Base-by-base conservation (phyloP, 1,140 invertebrate species). In the Drosophila seguyi region DNA sequence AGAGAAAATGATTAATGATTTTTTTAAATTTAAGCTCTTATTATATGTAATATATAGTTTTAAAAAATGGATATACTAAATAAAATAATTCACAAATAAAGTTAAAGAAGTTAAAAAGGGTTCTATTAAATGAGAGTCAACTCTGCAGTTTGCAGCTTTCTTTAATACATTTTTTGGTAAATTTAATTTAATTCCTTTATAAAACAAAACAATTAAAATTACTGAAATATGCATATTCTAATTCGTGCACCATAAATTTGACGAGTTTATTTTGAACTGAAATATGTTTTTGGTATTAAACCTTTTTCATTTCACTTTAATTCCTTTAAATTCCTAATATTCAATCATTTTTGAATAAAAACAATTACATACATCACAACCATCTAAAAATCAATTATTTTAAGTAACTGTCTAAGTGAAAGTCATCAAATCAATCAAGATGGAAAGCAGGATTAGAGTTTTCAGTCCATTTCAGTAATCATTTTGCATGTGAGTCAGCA, bases 401-500 rank as follows among this genome's bases (percentile, higher is more conserved):
- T 38, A 38, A 38, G 59, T 47, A 29, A n/a, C 22, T 38, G 25
- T 16, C 29, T 36, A 36, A 47, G 39, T 63, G 20, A 11, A 42
- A 67, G 45, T 52, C 65, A 67, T 18, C 44, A 2, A 74, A 75
- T 74, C 38, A 55, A 75, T 63, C 69, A 75, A 48, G 27, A 59
- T 42, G n/a, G 27, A 47, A 73, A 29, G 38, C 20, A 36, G 31
- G 52, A 36, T 34, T 48, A 16, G 22, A 56, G 6, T 50, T 63
- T 56, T 47, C 22, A 38, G 41, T 41, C 16, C 36, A 48, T 50
- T 68, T 34, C 31, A 13, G 38, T 34, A 67, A 66, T 52, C 44
- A 63, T 36, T 45, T 65, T 44, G 39, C 56, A 25, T 55, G 48
- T 69, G 60, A 83, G 59, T 76, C 82, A 81, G 52, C 82, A 79